These are phyloP conservation scores for Nannobrachium achirus DNA, from an alignment of 2,113 vertebrate genomes.

Conservation along the genomic window DNA sequence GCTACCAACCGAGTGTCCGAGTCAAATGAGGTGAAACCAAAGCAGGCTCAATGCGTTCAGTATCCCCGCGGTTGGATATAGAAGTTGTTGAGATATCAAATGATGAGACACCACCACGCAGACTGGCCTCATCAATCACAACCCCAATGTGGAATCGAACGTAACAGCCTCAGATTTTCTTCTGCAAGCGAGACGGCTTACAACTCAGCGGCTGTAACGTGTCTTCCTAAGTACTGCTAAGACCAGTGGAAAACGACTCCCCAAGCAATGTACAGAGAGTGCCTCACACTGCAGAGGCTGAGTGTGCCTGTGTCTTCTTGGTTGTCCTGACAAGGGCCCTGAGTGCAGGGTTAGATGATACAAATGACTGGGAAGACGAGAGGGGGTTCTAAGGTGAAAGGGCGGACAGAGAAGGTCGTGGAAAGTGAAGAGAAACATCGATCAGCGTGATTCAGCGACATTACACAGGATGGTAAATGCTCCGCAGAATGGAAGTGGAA, in stretches of 20 bases:
- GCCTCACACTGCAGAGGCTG: too few relatives aligned
- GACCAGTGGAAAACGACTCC: slow-evolving; percentile 64
- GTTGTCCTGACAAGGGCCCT: slow-evolving; percentile 37
- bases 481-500: too few relatives aligned
- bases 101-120: slow-evolving; percentile 47
- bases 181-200: slow-evolving; percentile 47
- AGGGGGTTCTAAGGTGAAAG: not conserved
- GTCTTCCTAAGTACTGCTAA: slow-evolving; percentile 50
- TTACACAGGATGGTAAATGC: not conserved
- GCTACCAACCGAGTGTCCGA: not conserved
- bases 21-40: slow-evolving; percentile 34
- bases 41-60: slow-evolving; percentile 37
- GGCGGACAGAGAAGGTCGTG: not conserved
- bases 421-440: not conserved
- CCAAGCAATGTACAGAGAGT: slow-evolving; percentile 39
- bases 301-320: slow-evolving; percentile 36
- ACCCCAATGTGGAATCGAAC: slow-evolving; percentile 33
- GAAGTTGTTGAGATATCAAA: slow-evolving; percentile 49
- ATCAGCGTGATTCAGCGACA: not conserved
- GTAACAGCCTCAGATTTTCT: slow-evolving; percentile 40
- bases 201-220: slow-evolving; percentile 41
- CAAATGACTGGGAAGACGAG: not conserved
- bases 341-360: slow-evolving; percentile 1
- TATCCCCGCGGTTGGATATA: slow-evolving; percentile 47
- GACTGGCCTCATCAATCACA: slow-evolving; percentile 48